A percentile compares a stretch with the other conserved stretches of the same genome.
These are phyloP conservation scores for Creontiades dilutus DNA, from an alignment of 2,888 invertebrate species.

Conservation along the genomic window DNA sequence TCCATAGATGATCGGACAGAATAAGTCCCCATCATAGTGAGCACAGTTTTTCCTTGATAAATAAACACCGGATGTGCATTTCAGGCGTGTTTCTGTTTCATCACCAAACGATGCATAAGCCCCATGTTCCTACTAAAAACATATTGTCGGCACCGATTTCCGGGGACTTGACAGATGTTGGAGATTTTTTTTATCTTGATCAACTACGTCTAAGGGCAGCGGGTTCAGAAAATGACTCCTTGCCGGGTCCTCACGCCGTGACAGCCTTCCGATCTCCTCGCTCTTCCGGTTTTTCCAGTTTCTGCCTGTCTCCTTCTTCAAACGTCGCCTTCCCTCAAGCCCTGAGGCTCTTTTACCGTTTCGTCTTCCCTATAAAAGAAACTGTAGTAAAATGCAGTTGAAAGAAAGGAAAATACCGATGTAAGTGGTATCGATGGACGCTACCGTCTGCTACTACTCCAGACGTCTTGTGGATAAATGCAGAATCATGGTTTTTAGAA, in stretches of 20 bases:
- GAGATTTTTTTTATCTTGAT: not conserved
- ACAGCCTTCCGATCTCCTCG: conserved; percentile 24
- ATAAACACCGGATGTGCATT: no score
- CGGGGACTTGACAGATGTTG: no score
- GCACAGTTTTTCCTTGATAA: no score
- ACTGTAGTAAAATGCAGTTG: not conserved
- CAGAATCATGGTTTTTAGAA: no score
- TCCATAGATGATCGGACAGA: no score
- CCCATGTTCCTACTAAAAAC: no score
- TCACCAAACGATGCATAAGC: no score
- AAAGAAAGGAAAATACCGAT: not conserved
- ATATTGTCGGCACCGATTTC: no score
- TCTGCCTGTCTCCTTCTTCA: conserved; percentile 32
- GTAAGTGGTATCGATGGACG: not conserved
- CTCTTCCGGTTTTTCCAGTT: conserved; percentile 33
- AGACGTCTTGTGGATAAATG: no score
- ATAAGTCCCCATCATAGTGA: no score
- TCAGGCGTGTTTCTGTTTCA: no score
- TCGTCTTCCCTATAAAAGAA: not conserved
- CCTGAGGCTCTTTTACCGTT: conserved; percentile 29
- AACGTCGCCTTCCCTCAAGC: not conserved
- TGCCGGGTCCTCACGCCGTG: not conserved
- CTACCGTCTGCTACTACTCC: no score
- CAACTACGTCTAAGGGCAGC: not conserved
- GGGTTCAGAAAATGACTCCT: conserved; percentile 8